These are phyloP conservation scores for Alligator sinensis DNA, from an alignment of 2,113 vertebrate species.

Conservation along the genomic window DNA sequence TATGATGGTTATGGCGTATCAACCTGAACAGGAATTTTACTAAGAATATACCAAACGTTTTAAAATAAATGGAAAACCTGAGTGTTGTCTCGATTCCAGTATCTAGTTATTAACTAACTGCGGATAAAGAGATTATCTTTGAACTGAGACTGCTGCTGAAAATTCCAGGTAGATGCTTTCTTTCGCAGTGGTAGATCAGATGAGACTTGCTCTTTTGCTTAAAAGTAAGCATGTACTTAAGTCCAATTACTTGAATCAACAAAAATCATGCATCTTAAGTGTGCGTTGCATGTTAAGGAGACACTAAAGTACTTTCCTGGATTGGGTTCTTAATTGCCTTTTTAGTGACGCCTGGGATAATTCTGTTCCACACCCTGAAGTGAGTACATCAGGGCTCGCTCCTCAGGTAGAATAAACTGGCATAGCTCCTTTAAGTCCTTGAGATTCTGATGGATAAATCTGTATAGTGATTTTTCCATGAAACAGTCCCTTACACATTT, in stretches of 20 bases:
- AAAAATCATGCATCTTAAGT: neutral
- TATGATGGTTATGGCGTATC: neutral
- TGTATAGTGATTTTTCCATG: neutral
- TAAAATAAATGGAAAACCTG: neutral
- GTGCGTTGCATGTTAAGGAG: neutral
- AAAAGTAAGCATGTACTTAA: conserved; percentile 26
- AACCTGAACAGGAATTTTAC: neutral
- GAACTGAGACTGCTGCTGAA: neutral
- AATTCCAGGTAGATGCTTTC: neutral
- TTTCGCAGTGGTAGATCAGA: no score
- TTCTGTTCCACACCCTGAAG: neutral
- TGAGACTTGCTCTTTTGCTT: neutral
- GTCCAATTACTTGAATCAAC: neutral
- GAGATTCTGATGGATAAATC: neutral
- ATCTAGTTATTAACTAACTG: neutral
- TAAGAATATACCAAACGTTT: neutral
- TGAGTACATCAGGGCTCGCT: neutral
- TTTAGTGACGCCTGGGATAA: neutral
- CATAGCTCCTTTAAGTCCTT: neutral
- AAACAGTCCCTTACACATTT: neutral
- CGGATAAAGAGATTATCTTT: neutral
- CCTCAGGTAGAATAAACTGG: neutral
- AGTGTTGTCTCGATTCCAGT: neutral
- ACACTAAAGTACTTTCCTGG: neutral
- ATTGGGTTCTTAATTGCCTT: neutral